These are phyloP conservation scores for Meriones psammophilus DNA, from an alignment of 2,797 vertebrate species.

Conservation along the genomic window DNA sequence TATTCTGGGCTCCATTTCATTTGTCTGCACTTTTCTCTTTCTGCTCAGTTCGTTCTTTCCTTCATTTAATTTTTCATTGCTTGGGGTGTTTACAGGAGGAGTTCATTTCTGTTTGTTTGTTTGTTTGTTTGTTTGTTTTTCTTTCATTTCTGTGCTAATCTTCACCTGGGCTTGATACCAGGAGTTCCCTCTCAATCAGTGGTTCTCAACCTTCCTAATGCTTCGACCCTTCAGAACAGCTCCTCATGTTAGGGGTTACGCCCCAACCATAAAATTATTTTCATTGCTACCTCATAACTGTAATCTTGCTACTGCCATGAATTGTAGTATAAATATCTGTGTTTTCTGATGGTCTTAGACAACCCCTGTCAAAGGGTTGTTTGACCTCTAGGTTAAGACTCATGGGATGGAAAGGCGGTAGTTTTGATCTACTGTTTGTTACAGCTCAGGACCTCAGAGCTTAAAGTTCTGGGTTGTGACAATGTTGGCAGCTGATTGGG, in stretches of 20 bases:
- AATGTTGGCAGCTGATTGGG: constrained; percentile 1
- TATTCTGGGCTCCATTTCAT: not conserved
- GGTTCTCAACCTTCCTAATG: not conserved
- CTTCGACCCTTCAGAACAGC: fast-evolving
- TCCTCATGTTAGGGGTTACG: not conserved
- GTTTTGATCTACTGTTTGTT: constrained; percentile 44
- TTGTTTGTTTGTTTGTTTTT: constrained; percentile 23
- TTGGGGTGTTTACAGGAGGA: constrained; percentile 24
- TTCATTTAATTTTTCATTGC: constrained; percentile 58
- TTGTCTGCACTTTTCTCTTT: not conserved
- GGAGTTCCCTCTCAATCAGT: not conserved
- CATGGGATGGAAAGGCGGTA: not conserved
- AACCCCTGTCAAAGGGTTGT: no score
- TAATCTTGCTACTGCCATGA: not conserved
- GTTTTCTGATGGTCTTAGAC: not conserved
- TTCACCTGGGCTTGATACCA: not conserved
- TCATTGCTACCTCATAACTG: not conserved
- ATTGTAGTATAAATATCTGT: not conserved
- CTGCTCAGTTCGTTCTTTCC: constrained; percentile 9
- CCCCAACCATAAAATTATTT: not conserved
- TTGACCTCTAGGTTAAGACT: not conserved
- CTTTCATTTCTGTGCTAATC: constrained; percentile 63
- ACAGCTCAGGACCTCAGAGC: constrained; percentile 3
- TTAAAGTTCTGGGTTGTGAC: not conserved
- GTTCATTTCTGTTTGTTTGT: constrained; percentile 13